Conservation (phyloP, 2,113 vertebrate species). For the Phyllostomus discolor region DNA sequence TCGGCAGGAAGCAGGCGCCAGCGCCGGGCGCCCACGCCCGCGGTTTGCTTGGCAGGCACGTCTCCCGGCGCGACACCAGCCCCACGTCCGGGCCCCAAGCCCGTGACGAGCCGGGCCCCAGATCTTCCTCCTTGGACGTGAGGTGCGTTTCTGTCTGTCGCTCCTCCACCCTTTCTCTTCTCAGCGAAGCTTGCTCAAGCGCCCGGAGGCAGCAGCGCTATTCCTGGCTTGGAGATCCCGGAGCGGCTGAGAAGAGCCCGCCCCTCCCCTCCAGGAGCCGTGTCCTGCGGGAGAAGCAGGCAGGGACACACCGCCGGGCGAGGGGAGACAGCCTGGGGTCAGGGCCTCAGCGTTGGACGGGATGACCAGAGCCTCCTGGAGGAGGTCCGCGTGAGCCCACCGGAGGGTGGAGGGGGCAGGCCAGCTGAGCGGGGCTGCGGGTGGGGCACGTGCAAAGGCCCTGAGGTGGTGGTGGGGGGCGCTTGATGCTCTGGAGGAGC, state of each 20-base stretch:
- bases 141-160: accelerated
- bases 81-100: accelerated
- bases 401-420: accelerated
- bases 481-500: accelerated
- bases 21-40: not conserved
- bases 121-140: too few relatives aligned
- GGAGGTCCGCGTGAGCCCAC: not conserved
- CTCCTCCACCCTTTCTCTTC: accelerated
- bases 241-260: accelerated
- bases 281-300: accelerated
- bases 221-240: accelerated
- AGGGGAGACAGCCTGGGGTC: accelerated
- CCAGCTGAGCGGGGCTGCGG: accelerated
- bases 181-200: accelerated
- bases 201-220: accelerated
- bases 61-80: accelerated
- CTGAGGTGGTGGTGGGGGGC: accelerated
- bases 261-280: accelerated
- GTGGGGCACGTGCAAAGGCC: not conserved
- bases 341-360: accelerated
- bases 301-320: not conserved
- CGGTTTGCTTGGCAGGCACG: accelerated
- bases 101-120: accelerated
- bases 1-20: not conserved
- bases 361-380: accelerated